Percentiles rank a stretch among this genome's conserved stretches.
Conservation (phyloP, 92 coral and sea anemone species). For the Palythoa heliodiscus region DNA sequence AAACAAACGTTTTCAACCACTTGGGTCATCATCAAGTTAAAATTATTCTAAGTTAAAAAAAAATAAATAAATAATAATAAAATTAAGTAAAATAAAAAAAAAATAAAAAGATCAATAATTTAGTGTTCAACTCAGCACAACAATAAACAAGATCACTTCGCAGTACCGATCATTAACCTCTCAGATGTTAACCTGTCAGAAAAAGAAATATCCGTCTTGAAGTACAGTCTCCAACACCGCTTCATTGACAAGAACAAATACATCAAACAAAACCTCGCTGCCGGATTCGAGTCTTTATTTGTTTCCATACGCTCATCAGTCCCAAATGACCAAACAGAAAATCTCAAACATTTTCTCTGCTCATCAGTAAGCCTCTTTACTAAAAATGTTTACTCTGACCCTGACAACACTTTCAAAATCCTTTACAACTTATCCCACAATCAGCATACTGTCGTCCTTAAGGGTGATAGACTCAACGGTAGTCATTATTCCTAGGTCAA, state of each 20-base stretch:
- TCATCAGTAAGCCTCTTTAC: constrained; percentile 1
- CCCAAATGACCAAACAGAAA: background rate
- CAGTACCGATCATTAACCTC: constrained; percentile 9
- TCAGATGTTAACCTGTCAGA: constrained; percentile 2
- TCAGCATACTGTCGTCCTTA: background rate
- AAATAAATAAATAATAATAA: too few relatives aligned
- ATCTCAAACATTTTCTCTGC: constrained; percentile 19
- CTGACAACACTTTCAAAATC: background rate
- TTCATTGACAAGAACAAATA: background rate
- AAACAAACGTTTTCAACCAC: too few relatives aligned
- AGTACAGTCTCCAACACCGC: background rate
- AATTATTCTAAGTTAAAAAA: too few relatives aligned
- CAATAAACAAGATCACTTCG: constrained; percentile 1
- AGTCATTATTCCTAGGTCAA: constrained; percentile 6
- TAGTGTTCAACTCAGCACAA: background rate
- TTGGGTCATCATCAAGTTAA: too few relatives aligned
- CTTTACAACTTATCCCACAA: constrained; percentile 20
- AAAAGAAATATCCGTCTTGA: background rate
- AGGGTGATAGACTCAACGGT: constrained; percentile 22
- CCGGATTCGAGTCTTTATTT: background rate
- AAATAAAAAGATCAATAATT: background rate
- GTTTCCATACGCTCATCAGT: background rate
- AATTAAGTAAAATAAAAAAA: too few relatives aligned
- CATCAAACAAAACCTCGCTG: background rate
- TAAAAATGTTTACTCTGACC: constrained; percentile 10